These are phyloP conservation scores for Dicaeum eximium DNA, from an alignment of 2,113 vertebrate genomes.

Conservation along the genomic window DNA sequence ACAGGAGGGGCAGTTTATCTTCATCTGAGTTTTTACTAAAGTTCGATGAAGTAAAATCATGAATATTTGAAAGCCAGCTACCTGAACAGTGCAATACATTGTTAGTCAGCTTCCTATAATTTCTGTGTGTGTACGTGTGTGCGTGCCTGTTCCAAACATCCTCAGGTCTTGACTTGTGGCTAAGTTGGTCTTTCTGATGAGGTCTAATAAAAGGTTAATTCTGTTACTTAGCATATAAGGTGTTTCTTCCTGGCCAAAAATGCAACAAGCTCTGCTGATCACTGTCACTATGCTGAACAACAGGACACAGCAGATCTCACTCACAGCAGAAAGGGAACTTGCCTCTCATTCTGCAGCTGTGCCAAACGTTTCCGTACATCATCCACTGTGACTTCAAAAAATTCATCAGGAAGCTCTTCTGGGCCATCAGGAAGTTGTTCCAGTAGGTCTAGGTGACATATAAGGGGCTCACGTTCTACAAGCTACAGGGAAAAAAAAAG, in stretches of 20 bases:
- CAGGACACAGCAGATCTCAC: not conserved
- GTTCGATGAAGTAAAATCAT: not conserved
- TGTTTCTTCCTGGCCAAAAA: not conserved
- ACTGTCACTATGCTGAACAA: not conserved
- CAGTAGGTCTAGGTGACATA: conserved; percentile 84
- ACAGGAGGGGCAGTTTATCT: not conserved
- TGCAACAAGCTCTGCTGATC: not conserved
- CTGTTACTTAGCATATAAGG: not conserved
- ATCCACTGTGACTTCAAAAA: conserved; percentile 94
- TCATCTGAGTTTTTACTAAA: not conserved
- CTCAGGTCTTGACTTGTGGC: not conserved
- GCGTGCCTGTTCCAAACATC: not conserved
- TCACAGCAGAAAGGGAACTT: conserved; percentile 17
- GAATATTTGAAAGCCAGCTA: not conserved
- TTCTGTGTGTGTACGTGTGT: not conserved
- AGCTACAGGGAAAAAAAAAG: conserved; percentile 50
- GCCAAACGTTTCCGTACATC: conserved; percentile 90
- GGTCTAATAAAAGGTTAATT: not conserved
- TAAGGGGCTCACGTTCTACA: conserved; percentile 77
- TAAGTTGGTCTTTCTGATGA: not conserved
- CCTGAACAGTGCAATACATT: not conserved
- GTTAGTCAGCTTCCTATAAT: not conserved
- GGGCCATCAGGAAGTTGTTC: conserved; percentile 16
- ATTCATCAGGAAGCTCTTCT: conserved; percentile 85
- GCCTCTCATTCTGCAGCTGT: conserved; percentile 93